Conservation (phyloP, 2,888 invertebrate genomes). For the Drosophila tanythrix region DNA sequence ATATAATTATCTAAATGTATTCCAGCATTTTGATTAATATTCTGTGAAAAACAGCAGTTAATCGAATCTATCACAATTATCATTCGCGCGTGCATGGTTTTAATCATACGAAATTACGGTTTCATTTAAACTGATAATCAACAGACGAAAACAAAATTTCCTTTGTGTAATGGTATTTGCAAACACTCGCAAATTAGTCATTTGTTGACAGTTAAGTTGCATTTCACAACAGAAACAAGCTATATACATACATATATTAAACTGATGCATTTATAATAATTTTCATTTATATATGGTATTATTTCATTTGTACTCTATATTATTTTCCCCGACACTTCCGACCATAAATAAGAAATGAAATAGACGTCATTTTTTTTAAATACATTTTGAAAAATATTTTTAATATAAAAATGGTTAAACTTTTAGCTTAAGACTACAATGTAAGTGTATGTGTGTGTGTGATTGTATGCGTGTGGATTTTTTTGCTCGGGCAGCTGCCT, state of each 20-base stretch:
- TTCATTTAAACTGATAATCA: slow-evolving; percentile 24
- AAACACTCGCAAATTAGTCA: slow-evolving; percentile 35
- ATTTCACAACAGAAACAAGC: slow-evolving; percentile 10
- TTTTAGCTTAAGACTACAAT: slow-evolving; percentile 54
- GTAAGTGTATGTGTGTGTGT: slow-evolving; percentile 27
- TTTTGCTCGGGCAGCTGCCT: slow-evolving; percentile 19
- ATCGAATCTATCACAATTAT: slow-evolving; percentile 4
- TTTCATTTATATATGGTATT: background rate
- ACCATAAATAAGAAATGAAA: slow-evolving; percentile 1
- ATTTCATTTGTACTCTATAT: background rate
- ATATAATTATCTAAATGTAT: background rate
- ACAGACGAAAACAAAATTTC: slow-evolving; percentile 17
- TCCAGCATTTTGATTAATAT: background rate
- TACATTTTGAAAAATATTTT: slow-evolving; percentile 75
- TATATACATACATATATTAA: background rate
- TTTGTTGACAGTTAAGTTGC: slow-evolving; percentile 23
- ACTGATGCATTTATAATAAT: background rate
- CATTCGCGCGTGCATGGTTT: slow-evolving; percentile 18
- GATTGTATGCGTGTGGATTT: slow-evolving; percentile 25
- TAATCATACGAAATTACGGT: slow-evolving; percentile 2
- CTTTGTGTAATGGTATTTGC: slow-evolving; percentile 2
- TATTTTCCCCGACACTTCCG: background rate
- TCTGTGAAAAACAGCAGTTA: slow-evolving; percentile 4
- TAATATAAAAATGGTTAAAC: slow-evolving; percentile 75
- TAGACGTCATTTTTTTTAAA: slow-evolving; percentile 48